Evolutionary conservation across 2,797 vertebrate species (phyloP).

Genomic region (Pygocentrus nattereri): DNA sequence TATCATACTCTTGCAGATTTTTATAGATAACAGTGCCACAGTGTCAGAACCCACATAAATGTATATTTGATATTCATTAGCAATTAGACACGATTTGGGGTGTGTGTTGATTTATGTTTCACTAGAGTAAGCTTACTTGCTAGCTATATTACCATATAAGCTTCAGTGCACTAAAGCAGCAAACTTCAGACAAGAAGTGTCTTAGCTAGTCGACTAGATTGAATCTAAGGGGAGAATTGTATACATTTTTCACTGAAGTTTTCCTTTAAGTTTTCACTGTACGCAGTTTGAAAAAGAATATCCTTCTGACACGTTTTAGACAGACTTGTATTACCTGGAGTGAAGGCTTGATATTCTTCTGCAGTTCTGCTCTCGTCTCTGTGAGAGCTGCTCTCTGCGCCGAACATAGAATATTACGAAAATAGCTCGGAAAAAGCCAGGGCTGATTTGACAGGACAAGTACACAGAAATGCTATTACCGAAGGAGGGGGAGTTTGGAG

Average conservation of each 20-base stretch:
- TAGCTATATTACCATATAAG: neutral
- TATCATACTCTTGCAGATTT: neutral
- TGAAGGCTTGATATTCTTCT: conserved; percentile 19
- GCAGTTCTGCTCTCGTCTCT: conserved; percentile 2
- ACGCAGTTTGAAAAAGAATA: neutral
- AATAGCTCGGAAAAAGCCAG: conserved; percentile 70
- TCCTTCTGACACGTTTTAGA: conserved; percentile 12
- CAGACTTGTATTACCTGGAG: conserved; percentile 6
- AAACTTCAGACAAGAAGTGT: neutral
- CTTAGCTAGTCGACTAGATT: neutral
- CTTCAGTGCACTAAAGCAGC: neutral
- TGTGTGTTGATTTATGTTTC: neutral
- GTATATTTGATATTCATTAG: neutral
- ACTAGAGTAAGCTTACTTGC: neutral
- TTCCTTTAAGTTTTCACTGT: neutral
- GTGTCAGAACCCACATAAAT: neutral
- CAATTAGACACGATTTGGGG: neutral
- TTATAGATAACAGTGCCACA: neutral
- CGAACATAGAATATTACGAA: conserved; percentile 56
- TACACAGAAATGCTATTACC: conserved; percentile 79
- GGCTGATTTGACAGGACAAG: conserved; percentile 77
- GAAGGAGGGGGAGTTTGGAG: conserved; percentile 64
- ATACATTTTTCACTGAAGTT: neutral
- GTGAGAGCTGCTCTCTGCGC: conserved; percentile 18
- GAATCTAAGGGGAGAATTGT: neutral